phyloP scores from a whole-genome alignment of 2,797 vertebrate genomes.

The Acanthis flammea region DNA sequence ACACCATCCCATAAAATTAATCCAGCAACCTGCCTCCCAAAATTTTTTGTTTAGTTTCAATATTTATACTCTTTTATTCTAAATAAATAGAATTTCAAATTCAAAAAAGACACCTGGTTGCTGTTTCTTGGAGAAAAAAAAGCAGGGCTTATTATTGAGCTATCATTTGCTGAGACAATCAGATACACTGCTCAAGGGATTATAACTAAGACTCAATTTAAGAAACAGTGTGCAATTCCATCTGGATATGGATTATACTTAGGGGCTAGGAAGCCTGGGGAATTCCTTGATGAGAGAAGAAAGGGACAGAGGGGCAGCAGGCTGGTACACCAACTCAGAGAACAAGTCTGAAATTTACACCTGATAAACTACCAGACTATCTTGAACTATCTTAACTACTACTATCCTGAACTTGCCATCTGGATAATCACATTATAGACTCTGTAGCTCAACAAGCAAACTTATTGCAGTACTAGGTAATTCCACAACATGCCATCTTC shows the following conservation, averaged over 20 bases:
- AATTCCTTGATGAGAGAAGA: neutral
- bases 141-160: neutral
- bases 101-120: neutral
- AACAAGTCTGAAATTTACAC: neutral
- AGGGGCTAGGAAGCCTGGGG: neutral
- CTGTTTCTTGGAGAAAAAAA: neutral
- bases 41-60: neutral
- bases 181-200: neutral
- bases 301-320: neutral
- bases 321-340: neutral
- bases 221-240: neutral
- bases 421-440: neutral
- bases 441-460: neutral
- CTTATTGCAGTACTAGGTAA: neutral
- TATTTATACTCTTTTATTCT: neutral
- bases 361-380: neutral
- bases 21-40: fast-evolving
- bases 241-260: neutral
- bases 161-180: neutral
- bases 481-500: neutral
- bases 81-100: neutral
- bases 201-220: neutral
- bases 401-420: neutral
- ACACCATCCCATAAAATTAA: neutral
- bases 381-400: neutral